A percentile compares a stretch with the other conserved stretches of the same genome.
These are phyloP conservation scores for Zapornia atra DNA, from an alignment of 2,113 vertebrate species.

Conservation along the genomic window DNA sequence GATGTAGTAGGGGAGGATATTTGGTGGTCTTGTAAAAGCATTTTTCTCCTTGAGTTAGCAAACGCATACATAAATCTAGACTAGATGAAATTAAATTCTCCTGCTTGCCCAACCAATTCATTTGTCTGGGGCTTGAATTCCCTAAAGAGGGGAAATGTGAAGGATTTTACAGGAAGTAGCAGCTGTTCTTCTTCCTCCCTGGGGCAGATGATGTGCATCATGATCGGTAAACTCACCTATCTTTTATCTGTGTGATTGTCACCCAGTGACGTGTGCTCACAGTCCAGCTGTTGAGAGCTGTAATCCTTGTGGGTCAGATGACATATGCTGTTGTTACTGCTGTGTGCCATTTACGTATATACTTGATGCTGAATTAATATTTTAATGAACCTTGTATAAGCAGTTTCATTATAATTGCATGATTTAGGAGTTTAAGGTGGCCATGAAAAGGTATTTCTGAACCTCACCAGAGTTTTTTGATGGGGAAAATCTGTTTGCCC, in stretches of 20 bases:
- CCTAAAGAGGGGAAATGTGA: constrained; percentile 31
- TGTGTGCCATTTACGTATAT: neutral
- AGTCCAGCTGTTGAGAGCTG: constrained; percentile 22
- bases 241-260: constrained; percentile 35
- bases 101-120: constrained; percentile 18
- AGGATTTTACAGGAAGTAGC: constrained; percentile 38
- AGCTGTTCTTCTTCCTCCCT: constrained; percentile 47
- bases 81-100: constrained; percentile 26
- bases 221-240: neutral
- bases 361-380: neutral
- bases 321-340: neutral
- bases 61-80: constrained; percentile 3
- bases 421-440: constrained; percentile 20
- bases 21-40: neutral
- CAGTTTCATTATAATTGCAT: neutral
- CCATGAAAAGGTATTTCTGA: constrained; percentile 22
- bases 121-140: constrained; percentile 49
- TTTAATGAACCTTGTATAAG: neutral
- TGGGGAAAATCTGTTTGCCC: neutral
- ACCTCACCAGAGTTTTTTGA: neutral
- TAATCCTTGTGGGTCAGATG: neutral
- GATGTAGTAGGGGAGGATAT: neutral
- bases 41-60: constrained; percentile 43
- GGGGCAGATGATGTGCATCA: neutral
- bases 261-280: constrained; percentile 12